Base-by-base conservation (phyloP, 2,113 vertebrate species). In the Chionomys nivalis region DNA sequence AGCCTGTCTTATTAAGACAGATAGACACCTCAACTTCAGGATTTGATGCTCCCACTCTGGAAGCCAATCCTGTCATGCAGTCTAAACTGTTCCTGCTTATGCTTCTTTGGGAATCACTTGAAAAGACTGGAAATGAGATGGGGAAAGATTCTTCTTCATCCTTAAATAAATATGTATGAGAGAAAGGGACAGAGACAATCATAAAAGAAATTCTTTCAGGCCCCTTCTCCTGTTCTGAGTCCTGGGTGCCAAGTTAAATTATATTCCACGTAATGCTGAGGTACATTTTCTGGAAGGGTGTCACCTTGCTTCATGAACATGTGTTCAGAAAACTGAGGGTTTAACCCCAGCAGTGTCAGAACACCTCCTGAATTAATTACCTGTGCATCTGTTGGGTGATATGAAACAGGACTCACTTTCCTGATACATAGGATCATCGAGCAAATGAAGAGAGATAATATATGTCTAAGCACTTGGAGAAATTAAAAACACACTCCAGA, bases 401-500 rank as follows among this genome's bases (percentile, higher is more conserved):
- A 86, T 82, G 88, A 97, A 94, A 82, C 77, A 94, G 58, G 49
- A 89, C 36, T 26, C 17, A 16, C 73, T 77, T 92, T 58, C 86
- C 72, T 90, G 65, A 75, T 55, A 36, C 23, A 7, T 17, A 93
- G 39, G 36, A 78, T 66, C 42, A 11, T 76, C 61, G 39, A 70
- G 58, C 66, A 91, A 89, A 91, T 93, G 89, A 94, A 83, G 87
- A 52, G 44, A 96, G 76, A 77, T 96, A 86, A 94, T 92, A 49
- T 76, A 95, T 65, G 92, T 63, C 86, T 92, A 95, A 93, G 81
- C 87, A 92, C 92, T 97, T 85, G 77, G 76, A 88, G 76, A 92
- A 95, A 97, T 96, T 94, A 95, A 95, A 95, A 92, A 85, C 79
- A 77, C 39, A 61, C 66, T 94, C 66, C 44, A 82, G 87, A 97